Percentiles rank a stretch among this genome's conserved stretches.
Conservation (phyloP, 2,888 invertebrate species). For the Dexiosoma caninum region DNA sequence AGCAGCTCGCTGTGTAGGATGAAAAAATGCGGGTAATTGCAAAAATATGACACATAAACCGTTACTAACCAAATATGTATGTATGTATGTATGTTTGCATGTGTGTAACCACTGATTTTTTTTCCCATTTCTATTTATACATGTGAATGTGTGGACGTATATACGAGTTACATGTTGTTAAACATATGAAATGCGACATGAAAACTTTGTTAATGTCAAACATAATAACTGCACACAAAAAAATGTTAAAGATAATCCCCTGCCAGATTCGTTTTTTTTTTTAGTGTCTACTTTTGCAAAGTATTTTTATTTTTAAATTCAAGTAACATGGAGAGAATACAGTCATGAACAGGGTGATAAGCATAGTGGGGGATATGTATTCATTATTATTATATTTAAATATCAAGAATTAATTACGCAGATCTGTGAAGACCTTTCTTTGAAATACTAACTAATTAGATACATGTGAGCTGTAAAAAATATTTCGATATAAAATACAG, state of each 20-base stretch:
- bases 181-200: conserved; percentile 38
- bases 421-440: no score
- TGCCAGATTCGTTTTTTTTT: not conserved
- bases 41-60: conserved; percentile 22
- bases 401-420: no score
- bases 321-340: not conserved
- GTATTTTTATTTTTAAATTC: not conserved
- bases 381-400: no score
- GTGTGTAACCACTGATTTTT: no score
- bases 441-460: no score
- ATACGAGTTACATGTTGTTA: conserved; percentile 46
- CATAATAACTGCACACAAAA: conserved; percentile 24
- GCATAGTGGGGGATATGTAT: no score
- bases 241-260: not conserved
- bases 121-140: not conserved
- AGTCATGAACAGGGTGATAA: no score
- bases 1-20: not conserved
- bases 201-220: conserved; percentile 49
- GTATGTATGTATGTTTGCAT: not conserved
- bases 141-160: conserved; percentile 8
- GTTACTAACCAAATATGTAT: not conserved
- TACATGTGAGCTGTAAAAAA: no score
- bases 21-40: conserved; percentile 8
- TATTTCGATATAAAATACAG: no score
- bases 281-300: not conserved